These are phyloP conservation scores for Antrozous pallidus DNA, from an alignment of 2,797 vertebrate species.

Conservation along the genomic window DNA sequence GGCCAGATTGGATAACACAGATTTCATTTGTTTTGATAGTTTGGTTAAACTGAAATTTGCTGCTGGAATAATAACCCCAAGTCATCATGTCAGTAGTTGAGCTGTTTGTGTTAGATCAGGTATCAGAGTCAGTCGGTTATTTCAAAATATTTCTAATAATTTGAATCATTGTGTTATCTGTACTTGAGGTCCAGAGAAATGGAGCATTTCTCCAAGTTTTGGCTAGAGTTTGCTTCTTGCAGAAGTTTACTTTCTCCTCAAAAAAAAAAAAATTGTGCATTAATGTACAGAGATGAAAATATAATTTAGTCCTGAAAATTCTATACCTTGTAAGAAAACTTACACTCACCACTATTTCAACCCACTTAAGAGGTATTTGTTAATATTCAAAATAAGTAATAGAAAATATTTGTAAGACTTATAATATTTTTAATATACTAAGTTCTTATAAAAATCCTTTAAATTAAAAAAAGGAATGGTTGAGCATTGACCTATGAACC, in stretches of 20 bases:
- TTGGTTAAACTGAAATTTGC: slow-evolving; percentile 36
- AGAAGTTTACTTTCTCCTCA: slow-evolving; percentile 6
- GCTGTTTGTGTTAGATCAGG: slow-evolving; percentile 44
- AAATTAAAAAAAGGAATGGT: neutral
- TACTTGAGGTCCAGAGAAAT: slow-evolving; percentile 36
- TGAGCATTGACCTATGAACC: too few relatives aligned
- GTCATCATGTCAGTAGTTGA: neutral
- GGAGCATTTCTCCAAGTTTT: neutral
- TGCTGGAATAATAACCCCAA: neutral
- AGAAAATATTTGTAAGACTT: neutral
- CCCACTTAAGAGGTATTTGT: neutral
- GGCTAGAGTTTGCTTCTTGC: neutral
- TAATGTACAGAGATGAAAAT: neutral
- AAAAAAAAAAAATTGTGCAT: neutral
- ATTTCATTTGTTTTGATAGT: slow-evolving; percentile 33
- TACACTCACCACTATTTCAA: neutral
- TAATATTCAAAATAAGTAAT: neutral
- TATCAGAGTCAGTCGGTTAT: slow-evolving; percentile 31
- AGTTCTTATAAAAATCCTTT: neutral
- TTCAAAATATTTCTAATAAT: slow-evolving; percentile 42
- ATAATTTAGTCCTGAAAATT: slow-evolving; percentile 32
- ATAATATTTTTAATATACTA: neutral
- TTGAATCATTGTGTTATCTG: slow-evolving; percentile 13
- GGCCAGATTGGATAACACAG: neutral
- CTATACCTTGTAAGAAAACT: neutral